A percentile compares a stretch with the other conserved stretches of the same genome.
Evolutionary conservation across 2,797 vertebrate species (phyloP).

Genomic region (Acridotheres tristis): DNA sequence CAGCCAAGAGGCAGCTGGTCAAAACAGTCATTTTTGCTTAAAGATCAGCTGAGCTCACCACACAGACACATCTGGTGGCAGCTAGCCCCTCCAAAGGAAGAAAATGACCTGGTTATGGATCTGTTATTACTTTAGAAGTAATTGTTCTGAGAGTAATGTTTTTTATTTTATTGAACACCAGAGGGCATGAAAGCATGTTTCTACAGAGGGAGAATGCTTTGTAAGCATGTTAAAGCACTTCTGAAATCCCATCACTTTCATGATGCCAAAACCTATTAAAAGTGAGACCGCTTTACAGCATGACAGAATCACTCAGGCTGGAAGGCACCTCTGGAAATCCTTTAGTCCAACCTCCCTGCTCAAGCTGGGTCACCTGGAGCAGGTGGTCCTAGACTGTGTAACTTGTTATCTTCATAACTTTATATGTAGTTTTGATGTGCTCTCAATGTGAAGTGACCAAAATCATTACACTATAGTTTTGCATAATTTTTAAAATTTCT

Average conservation of each 20-base stretch:
- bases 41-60: background rate
- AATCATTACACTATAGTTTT: rapidly evolving
- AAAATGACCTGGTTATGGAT: background rate
- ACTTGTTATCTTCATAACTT: background rate
- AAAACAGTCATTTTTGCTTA: background rate
- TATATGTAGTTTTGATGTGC: background rate
- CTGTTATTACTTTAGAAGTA: background rate
- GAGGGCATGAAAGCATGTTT: constrained; percentile 64
- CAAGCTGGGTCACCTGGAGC: background rate
- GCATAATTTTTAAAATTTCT: background rate
- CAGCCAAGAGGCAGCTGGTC: background rate
- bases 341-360: background rate
- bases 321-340: background rate
- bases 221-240: background rate
- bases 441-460: background rate
- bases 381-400: background rate
- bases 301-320: background rate
- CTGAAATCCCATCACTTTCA: background rate
- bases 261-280: background rate
- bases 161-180: constrained; percentile 57
- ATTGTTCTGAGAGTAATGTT: background rate
- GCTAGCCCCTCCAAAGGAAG: background rate
- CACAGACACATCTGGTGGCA: background rate
- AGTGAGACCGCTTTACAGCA: background rate
- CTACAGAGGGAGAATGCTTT: background rate